phyloP scores from a whole-genome alignment of 2,888 invertebrate species.

The Drosophila rellima region DNA sequence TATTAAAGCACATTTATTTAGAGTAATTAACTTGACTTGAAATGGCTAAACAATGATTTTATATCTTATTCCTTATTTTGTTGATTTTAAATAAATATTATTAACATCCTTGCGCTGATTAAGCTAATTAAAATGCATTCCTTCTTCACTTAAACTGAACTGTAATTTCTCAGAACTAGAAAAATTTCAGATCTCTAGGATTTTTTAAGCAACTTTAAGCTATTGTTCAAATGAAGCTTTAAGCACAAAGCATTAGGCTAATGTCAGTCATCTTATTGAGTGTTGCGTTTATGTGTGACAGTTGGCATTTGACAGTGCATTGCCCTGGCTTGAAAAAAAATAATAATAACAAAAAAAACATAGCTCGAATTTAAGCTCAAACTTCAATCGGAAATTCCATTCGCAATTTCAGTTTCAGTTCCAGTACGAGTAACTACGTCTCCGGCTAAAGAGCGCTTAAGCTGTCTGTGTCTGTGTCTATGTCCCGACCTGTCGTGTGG shows the following conservation, averaged over 20 bases:
- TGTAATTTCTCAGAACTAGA: no score
- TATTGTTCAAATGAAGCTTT: neutral
- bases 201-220: neutral
- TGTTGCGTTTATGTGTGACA: constrained; percentile 28
- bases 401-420: constrained; percentile 27
- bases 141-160: no score
- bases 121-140: no score
- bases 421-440: constrained; percentile 17
- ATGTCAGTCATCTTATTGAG: constrained; percentile 30
- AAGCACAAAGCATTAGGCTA: constrained; percentile 1
- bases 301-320: constrained; percentile 46
- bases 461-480: constrained; percentile 63
- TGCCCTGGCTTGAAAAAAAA: constrained; percentile 25
- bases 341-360: neutral
- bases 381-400: constrained; percentile 15
- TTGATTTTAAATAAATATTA: no score
- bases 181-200: no score
- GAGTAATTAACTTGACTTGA: neutral
- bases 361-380: neutral
- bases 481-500: constrained; percentile 42
- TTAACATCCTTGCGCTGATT: no score
- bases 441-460: constrained; percentile 68
- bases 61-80: no score
- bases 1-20: constrained; percentile 7
- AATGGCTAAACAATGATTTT: no score